These are phyloP conservation scores for Xiphophorus maculatus DNA, from an alignment of 2,113 vertebrate genomes.

Conservation along the genomic window DNA sequence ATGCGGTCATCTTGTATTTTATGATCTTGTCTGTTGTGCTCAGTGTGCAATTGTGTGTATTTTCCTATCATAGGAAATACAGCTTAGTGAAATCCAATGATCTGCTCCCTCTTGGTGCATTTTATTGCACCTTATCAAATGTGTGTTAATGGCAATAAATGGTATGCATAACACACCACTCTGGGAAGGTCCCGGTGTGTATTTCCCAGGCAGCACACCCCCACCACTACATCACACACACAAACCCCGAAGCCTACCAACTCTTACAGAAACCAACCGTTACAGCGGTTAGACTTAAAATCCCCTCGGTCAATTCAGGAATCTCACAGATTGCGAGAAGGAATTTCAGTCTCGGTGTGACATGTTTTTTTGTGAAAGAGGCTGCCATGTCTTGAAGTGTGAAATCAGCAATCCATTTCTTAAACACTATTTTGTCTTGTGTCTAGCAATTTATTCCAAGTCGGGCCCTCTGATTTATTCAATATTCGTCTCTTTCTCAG, in stretches of 20 bases:
- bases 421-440: constrained; percentile 35
- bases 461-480: constrained; percentile 49
- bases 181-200: not conserved
- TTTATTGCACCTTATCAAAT: not conserved
- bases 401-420: constrained; percentile 52
- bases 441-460: constrained; percentile 41
- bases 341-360: not conserved
- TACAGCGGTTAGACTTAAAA: not conserved
- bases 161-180: not conserved
- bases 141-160: not conserved
- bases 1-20: too few species aligned
- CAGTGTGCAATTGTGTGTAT: too few species aligned
- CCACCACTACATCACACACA: not conserved
- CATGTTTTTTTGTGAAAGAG: not conserved
- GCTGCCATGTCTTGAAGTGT: constrained; percentile 32
- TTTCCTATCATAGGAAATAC: too few species aligned
- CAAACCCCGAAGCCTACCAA: not conserved
- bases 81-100: not conserved
- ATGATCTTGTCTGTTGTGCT: too few species aligned
- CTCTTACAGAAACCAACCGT: not conserved
- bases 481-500: constrained; percentile 50
- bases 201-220: not conserved
- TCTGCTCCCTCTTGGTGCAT: not conserved
- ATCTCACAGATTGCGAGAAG: not conserved
- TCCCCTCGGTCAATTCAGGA: not conserved